phyloP scores from a whole-genome alignment of 2,797 vertebrate species.

The Limosa lapponica region DNA sequence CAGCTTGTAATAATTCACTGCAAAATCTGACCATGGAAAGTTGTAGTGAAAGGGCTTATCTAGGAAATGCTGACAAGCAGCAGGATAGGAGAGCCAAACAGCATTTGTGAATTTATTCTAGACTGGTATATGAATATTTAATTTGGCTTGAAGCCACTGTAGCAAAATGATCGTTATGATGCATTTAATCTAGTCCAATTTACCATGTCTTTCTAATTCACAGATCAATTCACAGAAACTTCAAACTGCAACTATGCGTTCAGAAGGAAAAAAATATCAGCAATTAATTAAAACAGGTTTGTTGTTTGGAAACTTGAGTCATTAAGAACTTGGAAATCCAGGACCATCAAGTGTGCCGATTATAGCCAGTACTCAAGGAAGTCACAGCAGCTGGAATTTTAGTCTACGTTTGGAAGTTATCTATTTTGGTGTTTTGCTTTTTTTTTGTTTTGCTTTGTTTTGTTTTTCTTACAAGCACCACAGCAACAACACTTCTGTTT shows the following conservation, averaged over 20 bases:
- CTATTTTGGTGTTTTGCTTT: neutral
- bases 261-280: constrained; percentile 36
- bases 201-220: constrained; percentile 73
- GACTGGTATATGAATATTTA: constrained; percentile 75
- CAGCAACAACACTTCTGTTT: constrained; percentile 19
- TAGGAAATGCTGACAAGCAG: constrained; percentile 76
- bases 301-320: constrained; percentile 29
- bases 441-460: neutral
- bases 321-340: constrained; percentile 58
- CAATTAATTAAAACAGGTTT: constrained; percentile 37
- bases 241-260: constrained; percentile 29
- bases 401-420: neutral
- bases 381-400: neutral
- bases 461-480: neutral
- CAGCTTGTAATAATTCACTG: constrained; percentile 51
- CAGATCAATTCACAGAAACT: constrained; percentile 63
- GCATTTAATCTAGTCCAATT: constrained; percentile 73
- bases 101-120: constrained; percentile 78
- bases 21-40: constrained; percentile 70
- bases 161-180: constrained; percentile 74
- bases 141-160: constrained; percentile 72
- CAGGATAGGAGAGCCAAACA: constrained; percentile 69
- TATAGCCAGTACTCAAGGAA: neutral
- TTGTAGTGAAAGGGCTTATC: constrained; percentile 69
- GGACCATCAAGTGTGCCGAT: neutral